Percentiles rank a stretch among this genome's conserved stretches.
Conservation (phyloP, 2,113 vertebrate genomes). For the Dendropsophus ebraccatus region DNA sequence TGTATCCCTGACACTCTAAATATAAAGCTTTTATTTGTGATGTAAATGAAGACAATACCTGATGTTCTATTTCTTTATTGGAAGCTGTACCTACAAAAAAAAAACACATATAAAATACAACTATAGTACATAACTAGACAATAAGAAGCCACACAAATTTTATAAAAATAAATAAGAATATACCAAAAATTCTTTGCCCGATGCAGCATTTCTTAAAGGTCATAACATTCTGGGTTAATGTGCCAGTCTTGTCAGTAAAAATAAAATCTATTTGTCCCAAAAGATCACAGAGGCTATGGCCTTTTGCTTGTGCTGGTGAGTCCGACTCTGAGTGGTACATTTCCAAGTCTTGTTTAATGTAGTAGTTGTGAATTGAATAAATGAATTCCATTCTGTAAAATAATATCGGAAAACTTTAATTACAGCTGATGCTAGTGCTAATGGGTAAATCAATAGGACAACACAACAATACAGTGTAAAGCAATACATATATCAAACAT, state of each 20-base stretch:
- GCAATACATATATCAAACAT: too few species aligned
- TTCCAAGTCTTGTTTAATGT: slow-evolving; percentile 86
- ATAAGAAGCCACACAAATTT: background rate
- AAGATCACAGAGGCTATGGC: slow-evolving; percentile 84
- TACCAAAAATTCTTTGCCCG: slow-evolving; percentile 81
- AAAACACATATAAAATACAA: too few species aligned
- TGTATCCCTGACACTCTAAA: too few species aligned
- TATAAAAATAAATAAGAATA: background rate
- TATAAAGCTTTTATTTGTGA: too few species aligned
- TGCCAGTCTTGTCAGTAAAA: slow-evolving; percentile 95
- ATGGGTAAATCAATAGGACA: too few species aligned
- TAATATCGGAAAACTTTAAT: background rate
- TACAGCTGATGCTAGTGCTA: background rate
- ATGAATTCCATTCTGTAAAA: slow-evolving; percentile 81
- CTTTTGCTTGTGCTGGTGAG: slow-evolving; percentile 79
- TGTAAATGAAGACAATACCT: too few species aligned
- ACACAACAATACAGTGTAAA: too few species aligned
- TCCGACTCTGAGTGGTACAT: slow-evolving; percentile 79
- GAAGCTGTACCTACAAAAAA: too few species aligned
- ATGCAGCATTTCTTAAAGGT: slow-evolving; percentile 91
- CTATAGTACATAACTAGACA: too few species aligned
- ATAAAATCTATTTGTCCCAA: slow-evolving; percentile 89
- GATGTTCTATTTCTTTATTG: too few species aligned
- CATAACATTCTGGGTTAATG: slow-evolving; percentile 89
- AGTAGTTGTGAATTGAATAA: slow-evolving; percentile 84